Base-by-base conservation (phyloP, 2,113 vertebrate genomes). In the Engystomops pustulosus region DNA sequence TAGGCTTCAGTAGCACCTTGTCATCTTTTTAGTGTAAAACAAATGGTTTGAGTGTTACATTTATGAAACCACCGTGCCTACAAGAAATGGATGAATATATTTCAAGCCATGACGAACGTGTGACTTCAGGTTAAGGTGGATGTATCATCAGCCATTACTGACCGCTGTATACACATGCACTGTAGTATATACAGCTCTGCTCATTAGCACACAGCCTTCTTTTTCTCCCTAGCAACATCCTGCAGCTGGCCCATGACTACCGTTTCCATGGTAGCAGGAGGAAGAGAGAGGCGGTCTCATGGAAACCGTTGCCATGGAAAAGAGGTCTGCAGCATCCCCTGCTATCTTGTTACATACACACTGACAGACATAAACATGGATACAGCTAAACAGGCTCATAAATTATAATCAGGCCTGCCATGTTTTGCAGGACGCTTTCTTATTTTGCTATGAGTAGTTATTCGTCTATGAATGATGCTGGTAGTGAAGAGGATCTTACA, bases 231-330 rank as follows among this genome's bases (percentile, higher is more conserved):
- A 85, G 83, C 76, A 85, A 85, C 83, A 85, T 79, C 62, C 36
- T 78, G 75, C 83, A 78, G 74, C 58, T 84, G 82, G 60, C 74
- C 83, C 75, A 79, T 85, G 75, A 77, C 76, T 85, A 85, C 83
- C 12, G 75, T 85, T 25, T 58, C 83, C 62, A 85, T 85, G 65
- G 75, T 47, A 85, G 47, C 62, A 85, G 65, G 75, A 70, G 36
- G 58, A 79, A 62, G 55, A 83, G 68, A 75, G 75, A 85, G 83
- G 83, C 75, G 75, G 83, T 51, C 36, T 75, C 74, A 85, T 79
- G 75, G 83, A 79, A 85, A 85, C 83, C 9, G 83, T 85, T 79
- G 36, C 75, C 51, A 58, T 85, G 83, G 83, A 70, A 34, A 85
- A 75, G 82, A 84, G 65, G 74, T 47, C 65, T 85, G 74, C 83